Conservation (phyloP, 2,888 invertebrate genomes). For the Hyles lineata region DNA sequence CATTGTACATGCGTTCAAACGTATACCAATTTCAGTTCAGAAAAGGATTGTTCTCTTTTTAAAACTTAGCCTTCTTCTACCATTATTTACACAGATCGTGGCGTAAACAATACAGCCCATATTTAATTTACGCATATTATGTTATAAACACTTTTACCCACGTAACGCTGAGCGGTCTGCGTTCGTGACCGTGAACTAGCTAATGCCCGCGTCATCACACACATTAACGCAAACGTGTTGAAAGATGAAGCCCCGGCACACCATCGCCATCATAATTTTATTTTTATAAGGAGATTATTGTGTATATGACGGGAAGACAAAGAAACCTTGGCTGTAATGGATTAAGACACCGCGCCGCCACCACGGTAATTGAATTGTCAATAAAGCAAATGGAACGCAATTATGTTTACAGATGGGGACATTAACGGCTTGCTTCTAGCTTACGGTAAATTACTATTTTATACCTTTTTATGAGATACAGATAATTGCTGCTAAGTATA, state of each 20-base stretch:
- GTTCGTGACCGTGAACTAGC: constrained; percentile 74
- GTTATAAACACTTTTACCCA: constrained; percentile 14
- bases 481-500: background rate
- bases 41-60: background rate
- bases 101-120: background rate
- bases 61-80: background rate
- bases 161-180: constrained; percentile 43
- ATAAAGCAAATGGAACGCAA: constrained; percentile 28
- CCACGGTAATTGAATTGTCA: constrained; percentile 35
- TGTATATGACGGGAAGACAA: constrained; percentile 34
- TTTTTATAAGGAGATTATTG: constrained; percentile 62
- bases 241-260: constrained; percentile 65
- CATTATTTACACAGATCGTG: background rate
- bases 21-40: no score
- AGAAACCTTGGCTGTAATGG: constrained; percentile 43
- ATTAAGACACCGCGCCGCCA: constrained; percentile 35
- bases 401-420: background rate
- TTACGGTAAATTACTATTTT: background rate
- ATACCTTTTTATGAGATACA: background rate
- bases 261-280: constrained; percentile 48
- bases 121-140: background rate
- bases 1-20: no score
- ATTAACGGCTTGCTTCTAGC: background rate
- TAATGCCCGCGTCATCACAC: constrained; percentile 54
- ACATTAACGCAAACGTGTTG: constrained; percentile 56